Base-by-base conservation (phyloP, 2,113 vertebrate genomes). In the Heteronetta atricapilla region DNA sequence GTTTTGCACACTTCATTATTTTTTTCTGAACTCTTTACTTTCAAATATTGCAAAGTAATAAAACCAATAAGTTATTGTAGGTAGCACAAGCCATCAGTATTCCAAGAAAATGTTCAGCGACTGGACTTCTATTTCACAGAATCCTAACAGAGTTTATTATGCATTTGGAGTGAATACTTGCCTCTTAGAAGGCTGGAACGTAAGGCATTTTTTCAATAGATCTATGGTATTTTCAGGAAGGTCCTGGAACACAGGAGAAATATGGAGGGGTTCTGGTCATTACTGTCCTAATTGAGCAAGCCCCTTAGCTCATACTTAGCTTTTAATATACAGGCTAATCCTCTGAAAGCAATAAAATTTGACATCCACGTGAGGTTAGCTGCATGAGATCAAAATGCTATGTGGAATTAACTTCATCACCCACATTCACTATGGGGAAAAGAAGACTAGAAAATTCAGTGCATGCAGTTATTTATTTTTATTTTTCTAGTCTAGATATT, bases 201-300 rank as follows among this genome's bases (percentile, higher is more conserved):
- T 99, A 91, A 99, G 98, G 94, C 99, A 99, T 97, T 99, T 99
- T 96, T 98, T 98, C 97, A 99, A 98, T 70, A 99, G 97, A 90
- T 94, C 72, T 8, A 97, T 52, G 86, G 98, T 89, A 89, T 97
- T 98, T 97, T 98, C 98, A 72, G 99, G 98, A 91, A 99, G 98
- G 44, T 98, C 98, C 99, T 99, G 46, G 21, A 88, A 94, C 21
- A 53, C 7, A 86, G 46, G 63, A 93, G 81, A 31, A 76, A 81
- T 10, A 90, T 10, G 31, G 44, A 81, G 3, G 11, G 76, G 11
- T 14, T 56, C n/a, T 81, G 28, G 40, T 86, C 69, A 94, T 69
- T 52, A 67, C n/a, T 22, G 5, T 67, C 60, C 33, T 59, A 80
- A 70, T 58, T 76, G 33, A 94, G 52, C 28, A 70, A 86, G 53